These are phyloP conservation scores for Pelecanoides urinatrix DNA, from an alignment of 2,113 vertebrate species.

Conservation along the genomic window DNA sequence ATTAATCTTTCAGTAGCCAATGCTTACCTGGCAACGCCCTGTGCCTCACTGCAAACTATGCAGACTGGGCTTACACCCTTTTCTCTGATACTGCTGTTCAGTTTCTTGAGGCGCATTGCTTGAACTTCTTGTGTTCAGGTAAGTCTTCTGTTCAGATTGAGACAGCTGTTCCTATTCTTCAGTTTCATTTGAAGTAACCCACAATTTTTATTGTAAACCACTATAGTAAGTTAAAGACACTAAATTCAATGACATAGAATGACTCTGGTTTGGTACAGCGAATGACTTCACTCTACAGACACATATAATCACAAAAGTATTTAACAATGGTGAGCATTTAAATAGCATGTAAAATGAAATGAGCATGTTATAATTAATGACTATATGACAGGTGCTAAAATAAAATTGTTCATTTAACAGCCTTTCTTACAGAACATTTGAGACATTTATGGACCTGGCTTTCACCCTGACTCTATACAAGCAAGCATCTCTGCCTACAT, in stretches of 20 bases:
- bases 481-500: not conserved
- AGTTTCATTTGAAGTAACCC: not conserved
- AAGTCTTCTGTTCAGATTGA: not conserved
- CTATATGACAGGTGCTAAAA: not conserved
- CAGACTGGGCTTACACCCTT: not conserved
- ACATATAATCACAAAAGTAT: not conserved
- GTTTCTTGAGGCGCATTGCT: not conserved
- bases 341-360: not conserved
- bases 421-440: not conserved
- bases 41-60: not conserved
- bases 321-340: not conserved
- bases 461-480: not conserved
- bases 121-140: not conserved
- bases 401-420: not conserved
- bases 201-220: not conserved
- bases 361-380: not conserved
- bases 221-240: not conserved
- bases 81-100: not conserved
- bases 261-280: not conserved
- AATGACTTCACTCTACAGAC: not conserved
- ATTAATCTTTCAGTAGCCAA: not conserved
- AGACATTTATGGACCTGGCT: not conserved
- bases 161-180: not conserved
- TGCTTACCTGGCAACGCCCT: rapidly evolving
- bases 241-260: not conserved